phyloP scores from a whole-genome alignment of 2,113 vertebrate genomes.

The Oncorhynchus nerka region DNA sequence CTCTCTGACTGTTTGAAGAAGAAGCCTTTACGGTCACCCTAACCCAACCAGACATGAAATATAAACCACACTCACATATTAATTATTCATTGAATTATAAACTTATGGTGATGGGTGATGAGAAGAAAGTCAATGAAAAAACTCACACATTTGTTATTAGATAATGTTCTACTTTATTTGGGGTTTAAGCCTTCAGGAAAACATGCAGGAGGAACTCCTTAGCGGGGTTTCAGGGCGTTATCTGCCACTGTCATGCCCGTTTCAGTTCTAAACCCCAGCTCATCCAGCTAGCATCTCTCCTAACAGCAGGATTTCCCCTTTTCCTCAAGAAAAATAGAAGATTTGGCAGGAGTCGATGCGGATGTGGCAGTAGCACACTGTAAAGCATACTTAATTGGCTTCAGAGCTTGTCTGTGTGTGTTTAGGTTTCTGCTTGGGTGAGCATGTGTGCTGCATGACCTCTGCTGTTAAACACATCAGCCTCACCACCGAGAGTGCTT shows the following conservation, averaged over 20 bases:
- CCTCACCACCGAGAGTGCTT: background rate
- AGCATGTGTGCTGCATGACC: background rate
- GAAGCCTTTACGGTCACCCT: background rate
- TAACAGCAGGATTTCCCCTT: background rate
- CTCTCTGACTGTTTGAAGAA: slow-evolving; percentile 14
- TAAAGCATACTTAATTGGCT: slow-evolving; percentile 57
- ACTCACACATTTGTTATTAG: no score
- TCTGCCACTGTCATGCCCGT: background rate
- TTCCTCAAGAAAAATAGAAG: slow-evolving; percentile 17
- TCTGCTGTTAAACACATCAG: background rate
- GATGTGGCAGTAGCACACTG: slow-evolving; percentile 62
- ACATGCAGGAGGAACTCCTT: background rate
- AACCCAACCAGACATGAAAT: background rate
- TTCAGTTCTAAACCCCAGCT: background rate
- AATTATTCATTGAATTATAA: no score
- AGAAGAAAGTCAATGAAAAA: no score
- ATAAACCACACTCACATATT: no score
- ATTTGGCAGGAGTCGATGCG: slow-evolving; percentile 38
- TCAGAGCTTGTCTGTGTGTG: slow-evolving; percentile 44
- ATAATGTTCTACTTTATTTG: background rate
- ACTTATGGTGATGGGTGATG: no score
- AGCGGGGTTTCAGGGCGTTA: background rate
- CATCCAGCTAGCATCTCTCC: background rate
- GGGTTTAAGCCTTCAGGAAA: background rate
- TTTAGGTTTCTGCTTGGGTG: background rate